Evolutionary conservation across 1,140 invertebrate species (phyloP), one percentile per base, ranked within the genome.

Genomic region (Trichonephila clavipes): DNA sequence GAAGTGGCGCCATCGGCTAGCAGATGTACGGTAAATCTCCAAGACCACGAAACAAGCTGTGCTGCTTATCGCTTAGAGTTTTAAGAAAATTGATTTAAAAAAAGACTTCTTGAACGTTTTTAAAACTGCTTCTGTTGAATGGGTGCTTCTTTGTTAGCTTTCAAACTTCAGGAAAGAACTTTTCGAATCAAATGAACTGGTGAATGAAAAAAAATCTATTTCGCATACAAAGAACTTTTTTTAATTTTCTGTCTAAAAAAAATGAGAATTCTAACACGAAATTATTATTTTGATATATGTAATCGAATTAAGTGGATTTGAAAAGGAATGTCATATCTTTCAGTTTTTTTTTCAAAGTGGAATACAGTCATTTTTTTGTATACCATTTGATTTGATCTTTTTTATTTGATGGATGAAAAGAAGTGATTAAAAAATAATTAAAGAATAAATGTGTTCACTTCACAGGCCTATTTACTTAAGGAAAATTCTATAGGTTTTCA

Each of bases 41-140:
- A 99, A 96, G 99, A 99, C 96, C 98, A 99, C 95, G 99, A 99
- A 96, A 99, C 98, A 21, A 99, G 98, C 94, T 99, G 98, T 96
- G 98, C 98, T 94, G 99, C 99, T 95, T 99, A 99, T 96, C 97
- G 99, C 96, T 97, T 99, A 94, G 99, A 99, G 96, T 99, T 99
- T 97, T 99, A 98, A 94, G 58, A 51, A 85, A 19, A 77, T 19
- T 77, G 72, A 28, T 19, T 12, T 85, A 85, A 85, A 59, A n/a
- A 51, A 34, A 88, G 51, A 59, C 51, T 88, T 90, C 24, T 44
- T 51, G 66, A 77, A 89, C 88, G 62, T 66, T 62, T 64, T 64
- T 90, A 82, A 90, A 40, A 16, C n/a, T 87, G 85, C 86, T 93
- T 93, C 83, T 88, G 92, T 93, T 92, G 91, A 93, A 88, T 93